Evolutionary conservation across 2,797 vertebrate genomes (phyloP), one percentile per base, ranked within the genome.

Genomic region (Tympanoctomys barrerae): DNA sequence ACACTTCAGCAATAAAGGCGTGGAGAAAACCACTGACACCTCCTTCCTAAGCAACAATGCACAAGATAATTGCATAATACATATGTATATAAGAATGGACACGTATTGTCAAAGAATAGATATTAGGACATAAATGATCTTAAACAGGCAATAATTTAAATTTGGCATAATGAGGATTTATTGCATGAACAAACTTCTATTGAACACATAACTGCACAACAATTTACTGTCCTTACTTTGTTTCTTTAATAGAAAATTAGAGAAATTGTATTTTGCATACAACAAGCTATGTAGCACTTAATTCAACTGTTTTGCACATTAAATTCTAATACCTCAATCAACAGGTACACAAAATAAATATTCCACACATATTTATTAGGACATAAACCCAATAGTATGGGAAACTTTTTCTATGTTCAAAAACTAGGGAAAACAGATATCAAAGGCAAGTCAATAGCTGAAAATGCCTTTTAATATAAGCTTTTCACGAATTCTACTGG

Each of bases 21-120:
- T 99, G 99, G 39, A 99, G 99, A 97, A 99, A 99, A 24, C 99
- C 99, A 80, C 99, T 99, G 87, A 99, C 99, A 1, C 99, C 99
- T 4, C 99, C 99, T 98, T 99, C 99, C 99, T 99, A 42, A 57
- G 96, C 71, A 0, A 22, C 0, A 42, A 49, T 2, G 7, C 13
- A 68, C 14, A 62, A 33, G n/a, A 86, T 66, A 82, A 26, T 31
- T 36, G 54, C 52, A 52, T 19, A 16, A 61, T 3, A 66, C 3
- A 42, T 3, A 36, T 8, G 33, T 2, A 6, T 5, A 19, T 24
- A 31, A 6, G 5, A 75, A 54, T 18, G 10, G 3, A 81, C 2
- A 66, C 2, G 62, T 87, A 73, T 71, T 79, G 42, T 57, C 57
- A 94, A 80, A 88, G 31, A 83, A 82, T 12, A 66, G 16, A 61